Percentiles rank a stretch among this genome's conserved stretches.
These are phyloP conservation scores for Crocuta crocuta DNA, from an alignment of 2,113 vertebrate species.

Conservation along the genomic window DNA sequence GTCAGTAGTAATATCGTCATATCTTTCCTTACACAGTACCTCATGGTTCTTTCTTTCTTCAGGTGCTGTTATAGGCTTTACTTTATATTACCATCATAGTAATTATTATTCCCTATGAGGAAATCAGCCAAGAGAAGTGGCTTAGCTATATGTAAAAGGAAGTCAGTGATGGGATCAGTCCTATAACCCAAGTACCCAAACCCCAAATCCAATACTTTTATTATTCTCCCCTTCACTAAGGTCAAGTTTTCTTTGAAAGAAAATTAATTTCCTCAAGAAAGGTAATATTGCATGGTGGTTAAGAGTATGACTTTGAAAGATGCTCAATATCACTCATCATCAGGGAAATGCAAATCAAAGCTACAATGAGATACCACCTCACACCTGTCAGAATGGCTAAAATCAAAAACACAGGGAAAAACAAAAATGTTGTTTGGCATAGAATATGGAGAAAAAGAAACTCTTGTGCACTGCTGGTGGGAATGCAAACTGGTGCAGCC, in stretches of 20 bases:
- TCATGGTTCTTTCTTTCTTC: not conserved
- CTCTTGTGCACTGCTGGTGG: not conserved
- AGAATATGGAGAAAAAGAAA: not conserved
- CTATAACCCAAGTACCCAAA: not conserved
- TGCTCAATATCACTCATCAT: not conserved
- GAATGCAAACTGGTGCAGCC: not conserved
- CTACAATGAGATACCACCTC: not conserved
- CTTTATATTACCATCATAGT: not conserved
- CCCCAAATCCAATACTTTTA: not conserved
- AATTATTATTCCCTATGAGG: not conserved
- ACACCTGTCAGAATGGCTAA: not conserved
- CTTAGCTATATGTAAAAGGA: not conserved
- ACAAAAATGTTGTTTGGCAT: not conserved
- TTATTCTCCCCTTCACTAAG: not conserved
- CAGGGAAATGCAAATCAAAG: not conserved
- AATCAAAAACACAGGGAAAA: not conserved
- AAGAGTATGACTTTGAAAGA: not conserved
- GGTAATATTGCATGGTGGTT: not conserved
- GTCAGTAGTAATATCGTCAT: not conserved
- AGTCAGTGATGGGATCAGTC: not conserved
- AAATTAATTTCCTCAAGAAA: constrained; percentile 36
- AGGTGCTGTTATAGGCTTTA: not conserved
- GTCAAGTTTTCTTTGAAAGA: not conserved
- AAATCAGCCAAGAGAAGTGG: not conserved
- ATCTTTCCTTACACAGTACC: too few species aligned